Conservation (phyloP, 2,113 vertebrate species). For the Petrocephalus microphthalmus region DNA sequence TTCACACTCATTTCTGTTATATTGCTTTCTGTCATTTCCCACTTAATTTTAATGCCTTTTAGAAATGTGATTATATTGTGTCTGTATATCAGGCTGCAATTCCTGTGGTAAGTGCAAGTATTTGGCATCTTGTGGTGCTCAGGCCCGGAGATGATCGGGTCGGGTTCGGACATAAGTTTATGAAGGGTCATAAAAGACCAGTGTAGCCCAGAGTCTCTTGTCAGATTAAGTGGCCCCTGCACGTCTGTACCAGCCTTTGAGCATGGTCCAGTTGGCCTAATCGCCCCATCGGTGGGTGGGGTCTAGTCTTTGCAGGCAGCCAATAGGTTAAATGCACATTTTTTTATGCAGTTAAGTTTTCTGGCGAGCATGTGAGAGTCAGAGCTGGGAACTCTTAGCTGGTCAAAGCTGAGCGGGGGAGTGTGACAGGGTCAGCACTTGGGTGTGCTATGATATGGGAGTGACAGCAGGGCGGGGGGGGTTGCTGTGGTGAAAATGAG, state of each 20-base stretch:
- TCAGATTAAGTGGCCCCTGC: neutral
- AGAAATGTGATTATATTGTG: neutral
- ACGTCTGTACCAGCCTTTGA: neutral
- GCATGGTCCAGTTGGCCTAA: neutral
- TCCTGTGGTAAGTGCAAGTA: too few relatives aligned
- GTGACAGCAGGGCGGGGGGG: neutral
- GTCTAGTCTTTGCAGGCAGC: neutral
- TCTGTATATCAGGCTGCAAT: neutral
- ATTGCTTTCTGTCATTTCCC: neutral
- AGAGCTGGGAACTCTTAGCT: too few relatives aligned
- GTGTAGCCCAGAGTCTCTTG: neutral
- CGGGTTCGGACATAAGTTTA: neutral
- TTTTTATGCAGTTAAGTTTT: too few relatives aligned
- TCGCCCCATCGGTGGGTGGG: neutral
- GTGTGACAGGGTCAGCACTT: neutral
- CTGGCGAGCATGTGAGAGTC: too few relatives aligned
- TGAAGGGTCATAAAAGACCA: neutral
- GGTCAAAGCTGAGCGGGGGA: neutral
- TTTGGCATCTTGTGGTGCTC: neutral
- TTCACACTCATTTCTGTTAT: neutral
- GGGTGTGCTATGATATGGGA: neutral
- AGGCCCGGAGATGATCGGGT: neutral
- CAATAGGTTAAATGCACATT: too few relatives aligned
- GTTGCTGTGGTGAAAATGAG: neutral
- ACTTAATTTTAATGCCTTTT: neutral